Evolutionary conservation across 2,888 invertebrate genomes (phyloP), one percentile per base, ranked within the genome.

Genomic region (Drosophila setosimentum): DNA sequence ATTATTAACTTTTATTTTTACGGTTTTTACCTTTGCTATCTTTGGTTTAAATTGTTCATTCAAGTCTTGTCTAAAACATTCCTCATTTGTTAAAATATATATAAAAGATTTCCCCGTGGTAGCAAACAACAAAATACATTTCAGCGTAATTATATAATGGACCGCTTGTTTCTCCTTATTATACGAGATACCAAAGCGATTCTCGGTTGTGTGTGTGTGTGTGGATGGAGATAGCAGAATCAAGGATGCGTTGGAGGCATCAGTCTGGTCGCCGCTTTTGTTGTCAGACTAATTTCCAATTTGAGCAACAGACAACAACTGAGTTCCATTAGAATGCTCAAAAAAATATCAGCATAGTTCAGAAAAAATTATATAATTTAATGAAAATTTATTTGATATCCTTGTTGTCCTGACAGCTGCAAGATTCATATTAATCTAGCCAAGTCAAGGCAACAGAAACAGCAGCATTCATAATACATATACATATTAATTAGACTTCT

Each of bases 321-420:
- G 18, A 63, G 48, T 21, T 59, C 50, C 68, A 59, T 65, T 71
- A 65, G 42, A 62, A 51, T 42, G 49, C 21, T 42, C 48, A 60
- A 50, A 48, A 24, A 30, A 55, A 49, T 54, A 54, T 40, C 24
- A 35, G 13, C n/a, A n/a, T n/a, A 21, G n/a, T 33, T 6, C 6
- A 48, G 21, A 54, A 37, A 58, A 59, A 50, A 55, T 54, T 16
- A 58, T 73, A 33, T 76, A 51, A 73, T 73, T 73, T 73, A 70
- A 79, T 70, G 80, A 76, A 70, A 68, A 80, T 73, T 76, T 67
- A 80, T 76, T 80, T 76, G 64, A 76, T 73, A 62, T 67, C 59
- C 50, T 69, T 68, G 68, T 69, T 64, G 66, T 55, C 69, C 51
- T 59, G 76, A 65, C 69, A 69, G 54, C 66, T 18, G 30, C 49